phyloP scores from a whole-genome alignment of 2,888 invertebrate species.

The Fabriciana adippe region DNA sequence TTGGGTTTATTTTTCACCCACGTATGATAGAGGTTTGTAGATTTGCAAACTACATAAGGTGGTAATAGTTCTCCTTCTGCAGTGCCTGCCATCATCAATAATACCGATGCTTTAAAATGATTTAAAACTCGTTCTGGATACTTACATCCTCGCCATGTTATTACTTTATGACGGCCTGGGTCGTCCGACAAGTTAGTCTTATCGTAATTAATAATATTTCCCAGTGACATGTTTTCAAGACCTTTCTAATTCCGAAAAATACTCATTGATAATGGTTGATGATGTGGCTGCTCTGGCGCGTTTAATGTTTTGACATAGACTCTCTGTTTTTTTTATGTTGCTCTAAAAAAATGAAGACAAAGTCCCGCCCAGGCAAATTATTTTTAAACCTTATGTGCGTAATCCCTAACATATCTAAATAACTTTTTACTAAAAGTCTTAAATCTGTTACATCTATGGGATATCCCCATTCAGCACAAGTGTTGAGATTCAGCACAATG shows the following conservation, averaged over 20 bases:
- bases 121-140: constrained; percentile 56
- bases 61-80: constrained; percentile 47
- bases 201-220: constrained; percentile 41
- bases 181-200: constrained; percentile 43
- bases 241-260: constrained; percentile 15
- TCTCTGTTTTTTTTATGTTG: constrained; percentile 25
- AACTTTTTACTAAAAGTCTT: constrained; percentile 32
- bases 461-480: constrained; percentile 43
- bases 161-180: constrained; percentile 42
- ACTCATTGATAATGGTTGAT: constrained; percentile 24
- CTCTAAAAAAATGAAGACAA: constrained; percentile 30
- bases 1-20: constrained; percentile 60
- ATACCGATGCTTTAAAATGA: constrained; percentile 49
- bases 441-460: constrained; percentile 35
- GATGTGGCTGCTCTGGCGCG: constrained; percentile 29
- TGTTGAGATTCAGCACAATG: constrained; percentile 36
- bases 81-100: constrained; percentile 55
- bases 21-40: constrained; percentile 52
- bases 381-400: constrained; percentile 30
- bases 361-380: constrained; percentile 38
- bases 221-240: constrained; percentile 34
- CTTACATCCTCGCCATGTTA: constrained; percentile 49
- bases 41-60: constrained; percentile 62
- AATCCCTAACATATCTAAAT: constrained; percentile 30
- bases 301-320: constrained; percentile 39